Evolutionary conservation across 1,140 invertebrate genomes (phyloP).

Genomic region (Sweltsa coloradensis): DNA sequence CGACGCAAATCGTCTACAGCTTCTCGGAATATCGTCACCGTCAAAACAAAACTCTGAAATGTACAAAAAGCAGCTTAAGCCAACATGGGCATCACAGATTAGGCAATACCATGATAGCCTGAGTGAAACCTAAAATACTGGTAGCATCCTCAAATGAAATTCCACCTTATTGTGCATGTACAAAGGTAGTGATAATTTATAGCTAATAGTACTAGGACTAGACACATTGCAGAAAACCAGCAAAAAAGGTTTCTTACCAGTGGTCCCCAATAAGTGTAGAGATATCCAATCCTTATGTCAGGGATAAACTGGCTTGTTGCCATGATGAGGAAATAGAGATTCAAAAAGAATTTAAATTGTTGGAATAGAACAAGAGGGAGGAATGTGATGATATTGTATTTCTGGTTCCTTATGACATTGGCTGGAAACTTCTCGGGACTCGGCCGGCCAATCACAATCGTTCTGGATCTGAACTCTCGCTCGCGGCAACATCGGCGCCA

Average conservation of each 20-base stretch:
- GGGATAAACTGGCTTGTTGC: slow-evolving; percentile 96
- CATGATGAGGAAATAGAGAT: slow-evolving; percentile 97
- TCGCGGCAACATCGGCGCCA: slow-evolving; percentile 55
- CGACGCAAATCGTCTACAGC: slow-evolving; percentile 91
- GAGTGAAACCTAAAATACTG: too few relatives aligned
- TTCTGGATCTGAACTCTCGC: slow-evolving; percentile 48
- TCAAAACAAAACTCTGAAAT: slow-evolving; percentile 83
- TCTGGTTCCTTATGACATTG: slow-evolving; percentile 97
- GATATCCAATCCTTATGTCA: slow-evolving; percentile 88
- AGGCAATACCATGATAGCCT: too few relatives aligned
- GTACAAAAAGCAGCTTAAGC: slow-evolving; percentile 11
- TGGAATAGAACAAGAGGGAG: slow-evolving; percentile 91
- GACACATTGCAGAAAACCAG: too few relatives aligned
- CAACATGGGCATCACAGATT: too few relatives aligned
- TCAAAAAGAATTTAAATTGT: slow-evolving; percentile 98
- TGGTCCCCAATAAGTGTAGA: slow-evolving; percentile 99
- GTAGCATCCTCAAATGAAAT: too few relatives aligned
- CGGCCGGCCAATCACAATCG: slow-evolving; percentile 47
- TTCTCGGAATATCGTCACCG: slow-evolving; percentile 91
- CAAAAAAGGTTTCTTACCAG: slow-evolving; percentile 41
- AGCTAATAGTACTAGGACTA: too few relatives aligned
- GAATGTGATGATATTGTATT: slow-evolving; percentile 97
- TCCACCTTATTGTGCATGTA: slow-evolving; percentile 1
- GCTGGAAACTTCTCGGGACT: slow-evolving; percentile 69
- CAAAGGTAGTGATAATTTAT: neutral